Percentiles rank a stretch among this genome's conserved stretches.
Evolutionary conservation across 2,113 vertebrate genomes (phyloP).

Genomic region (Emydura subglobosa): DNA sequence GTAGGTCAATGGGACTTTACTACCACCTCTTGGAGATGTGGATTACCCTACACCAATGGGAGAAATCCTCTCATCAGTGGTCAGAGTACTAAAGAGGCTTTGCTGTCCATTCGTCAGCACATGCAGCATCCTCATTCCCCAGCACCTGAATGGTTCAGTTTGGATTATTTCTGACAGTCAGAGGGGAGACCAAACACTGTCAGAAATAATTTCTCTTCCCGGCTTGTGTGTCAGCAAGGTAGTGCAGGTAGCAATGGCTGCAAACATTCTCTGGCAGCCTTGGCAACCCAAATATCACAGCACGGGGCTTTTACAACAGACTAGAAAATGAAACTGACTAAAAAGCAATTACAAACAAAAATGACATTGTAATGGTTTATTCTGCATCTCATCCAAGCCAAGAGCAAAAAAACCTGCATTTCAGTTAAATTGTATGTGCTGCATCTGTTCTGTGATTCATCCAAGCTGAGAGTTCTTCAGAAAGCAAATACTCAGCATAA

Average conservation of each 20-base stretch:
- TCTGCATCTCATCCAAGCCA: neutral
- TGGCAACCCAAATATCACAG: neutral
- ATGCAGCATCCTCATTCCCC: no score
- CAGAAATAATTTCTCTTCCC: neutral
- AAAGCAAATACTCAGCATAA: neutral
- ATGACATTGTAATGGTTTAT: neutral
- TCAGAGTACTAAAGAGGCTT: no score
- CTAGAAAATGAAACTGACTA: neutral
- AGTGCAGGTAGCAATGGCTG: neutral
- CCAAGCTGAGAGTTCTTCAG: neutral
- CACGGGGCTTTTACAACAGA: neutral
- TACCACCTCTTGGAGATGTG: no score
- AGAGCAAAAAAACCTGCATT: neutral
- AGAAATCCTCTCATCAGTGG: no score
- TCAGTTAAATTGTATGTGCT: neutral
- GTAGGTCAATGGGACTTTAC: no score
- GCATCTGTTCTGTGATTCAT: neutral
- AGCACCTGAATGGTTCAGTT: neutral
- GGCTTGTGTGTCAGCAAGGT: neutral
- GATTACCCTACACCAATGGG: no score
- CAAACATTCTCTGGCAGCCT: constrained; percentile 16
- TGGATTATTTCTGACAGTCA: neutral
- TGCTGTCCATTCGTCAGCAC: no score
- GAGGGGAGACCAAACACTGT: neutral
- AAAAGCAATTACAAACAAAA: neutral